Conservation (phyloP, 2,797 vertebrate genomes). For the Agapornis canus region DNA sequence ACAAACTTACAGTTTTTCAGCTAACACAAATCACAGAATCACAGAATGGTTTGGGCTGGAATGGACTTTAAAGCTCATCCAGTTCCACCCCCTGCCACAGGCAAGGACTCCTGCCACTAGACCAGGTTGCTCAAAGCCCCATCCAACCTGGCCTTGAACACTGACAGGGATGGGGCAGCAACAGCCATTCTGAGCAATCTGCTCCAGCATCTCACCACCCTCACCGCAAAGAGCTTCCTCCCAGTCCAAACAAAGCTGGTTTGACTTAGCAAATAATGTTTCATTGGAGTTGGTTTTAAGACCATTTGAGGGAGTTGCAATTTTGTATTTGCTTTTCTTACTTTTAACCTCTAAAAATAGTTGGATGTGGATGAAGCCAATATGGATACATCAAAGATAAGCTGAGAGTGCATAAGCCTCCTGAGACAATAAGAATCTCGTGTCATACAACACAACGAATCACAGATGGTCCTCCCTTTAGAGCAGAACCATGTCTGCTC, state of each 20-base stretch:
- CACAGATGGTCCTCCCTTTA: neutral
- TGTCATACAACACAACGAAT: fast-evolving
- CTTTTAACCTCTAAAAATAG: neutral
- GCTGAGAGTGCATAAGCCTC: neutral
- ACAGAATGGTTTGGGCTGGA: neutral
- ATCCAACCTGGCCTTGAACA: neutral
- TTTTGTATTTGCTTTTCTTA: neutral
- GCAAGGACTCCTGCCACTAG: neutral
- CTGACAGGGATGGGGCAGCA: neutral
- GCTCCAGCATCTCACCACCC: neutral
- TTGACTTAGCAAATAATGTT: neutral
- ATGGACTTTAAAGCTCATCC: neutral
- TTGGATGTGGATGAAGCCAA: neutral
- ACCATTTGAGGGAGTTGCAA: neutral
- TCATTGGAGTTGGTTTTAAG: neutral
- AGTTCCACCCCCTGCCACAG: neutral
- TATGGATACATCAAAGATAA: neutral
- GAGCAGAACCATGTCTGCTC: neutral
- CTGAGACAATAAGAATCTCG: neutral
- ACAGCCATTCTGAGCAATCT: neutral
- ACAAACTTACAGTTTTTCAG: neutral
- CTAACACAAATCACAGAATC: neutral
- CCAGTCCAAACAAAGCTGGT: neutral
- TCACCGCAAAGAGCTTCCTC: neutral
- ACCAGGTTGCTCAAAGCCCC: neutral